Conservation (phyloP, 2,113 vertebrate genomes). For the Nibea coibor region DNA sequence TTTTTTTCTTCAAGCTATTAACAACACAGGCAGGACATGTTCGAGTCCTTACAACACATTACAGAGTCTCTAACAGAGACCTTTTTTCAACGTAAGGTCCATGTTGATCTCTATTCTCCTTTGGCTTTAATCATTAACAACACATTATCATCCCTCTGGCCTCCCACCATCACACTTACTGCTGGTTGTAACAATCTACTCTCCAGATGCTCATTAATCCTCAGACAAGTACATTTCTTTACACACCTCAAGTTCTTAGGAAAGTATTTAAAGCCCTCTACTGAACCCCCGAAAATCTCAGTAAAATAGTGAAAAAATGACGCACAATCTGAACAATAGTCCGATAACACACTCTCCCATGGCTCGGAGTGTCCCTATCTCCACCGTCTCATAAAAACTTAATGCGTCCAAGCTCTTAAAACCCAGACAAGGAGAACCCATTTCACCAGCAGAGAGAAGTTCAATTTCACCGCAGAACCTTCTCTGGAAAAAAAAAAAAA, state of each 20-base stretch:
- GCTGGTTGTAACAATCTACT: conserved; percentile 11
- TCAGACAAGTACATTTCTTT: conserved; percentile 35
- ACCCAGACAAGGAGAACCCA: conserved; percentile 63
- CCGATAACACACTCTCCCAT: conserved; percentile 58
- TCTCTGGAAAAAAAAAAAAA: conserved; percentile 13
- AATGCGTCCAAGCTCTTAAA: conserved; percentile 74
- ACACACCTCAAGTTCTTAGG: conserved; percentile 29
- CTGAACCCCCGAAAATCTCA: conserved; percentile 45
- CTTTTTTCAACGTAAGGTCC: not conserved
- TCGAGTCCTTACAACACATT: conserved; percentile 2
- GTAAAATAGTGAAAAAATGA: conserved; percentile 55
- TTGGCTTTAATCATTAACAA: conserved; percentile 40
- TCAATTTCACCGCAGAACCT: conserved; percentile 61
- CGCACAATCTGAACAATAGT: conserved; percentile 60
- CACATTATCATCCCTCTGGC: conserved; percentile 3
- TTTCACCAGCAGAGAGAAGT: conserved; percentile 64
- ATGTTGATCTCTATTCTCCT: conserved; percentile 11
- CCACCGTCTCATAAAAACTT: conserved; percentile 73
- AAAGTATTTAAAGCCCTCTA: conserved; percentile 43
- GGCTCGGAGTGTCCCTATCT: conserved; percentile 63
- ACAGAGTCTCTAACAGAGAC: not conserved
- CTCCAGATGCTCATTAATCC: conserved; percentile 60
- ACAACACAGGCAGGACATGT: not conserved
- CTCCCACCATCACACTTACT: conserved; percentile 9
- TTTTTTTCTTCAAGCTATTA: not conserved